phyloP scores from a whole-genome alignment of 2,797 vertebrate genomes.

The Pempheris klunzingeri region DNA sequence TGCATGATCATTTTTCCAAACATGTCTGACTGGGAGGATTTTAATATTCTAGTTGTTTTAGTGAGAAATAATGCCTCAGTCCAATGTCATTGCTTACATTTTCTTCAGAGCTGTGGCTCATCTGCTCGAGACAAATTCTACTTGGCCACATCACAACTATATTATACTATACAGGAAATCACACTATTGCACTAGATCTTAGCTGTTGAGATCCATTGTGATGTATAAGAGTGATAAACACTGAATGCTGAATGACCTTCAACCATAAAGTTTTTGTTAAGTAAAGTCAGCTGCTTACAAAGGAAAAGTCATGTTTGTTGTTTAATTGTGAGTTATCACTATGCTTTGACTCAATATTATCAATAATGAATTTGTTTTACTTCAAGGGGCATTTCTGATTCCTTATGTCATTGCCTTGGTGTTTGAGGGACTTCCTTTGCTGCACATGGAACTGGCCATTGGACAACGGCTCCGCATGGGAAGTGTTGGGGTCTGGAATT shows the following conservation, averaged over 20 bases:
- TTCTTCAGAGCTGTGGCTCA: neutral
- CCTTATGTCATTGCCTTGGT: slow-evolving; percentile 88
- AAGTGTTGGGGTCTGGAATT: slow-evolving; percentile 87
- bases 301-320: neutral
- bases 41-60: no score
- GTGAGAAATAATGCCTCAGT: neutral
- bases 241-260: slow-evolving; percentile 44
- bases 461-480: slow-evolving; percentile 89
- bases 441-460: slow-evolving; percentile 88
- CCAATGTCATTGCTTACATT: neutral
- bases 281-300: neutral
- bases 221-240: slow-evolving; percentile 29
- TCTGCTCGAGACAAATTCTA: neutral
- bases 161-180: neutral
- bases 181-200: no score
- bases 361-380: slow-evolving; percentile 12
- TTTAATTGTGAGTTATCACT: neutral
- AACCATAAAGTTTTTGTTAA: neutral
- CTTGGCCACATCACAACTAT: no score
- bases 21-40: no score
- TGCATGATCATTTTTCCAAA: neutral
- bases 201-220: neutral
- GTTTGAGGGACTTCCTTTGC: slow-evolving; percentile 89
- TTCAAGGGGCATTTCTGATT: slow-evolving; percentile 89
- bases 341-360: neutral